Conservation (phyloP, 1,140 invertebrate species). For the Nylanderia fulva region DNA sequence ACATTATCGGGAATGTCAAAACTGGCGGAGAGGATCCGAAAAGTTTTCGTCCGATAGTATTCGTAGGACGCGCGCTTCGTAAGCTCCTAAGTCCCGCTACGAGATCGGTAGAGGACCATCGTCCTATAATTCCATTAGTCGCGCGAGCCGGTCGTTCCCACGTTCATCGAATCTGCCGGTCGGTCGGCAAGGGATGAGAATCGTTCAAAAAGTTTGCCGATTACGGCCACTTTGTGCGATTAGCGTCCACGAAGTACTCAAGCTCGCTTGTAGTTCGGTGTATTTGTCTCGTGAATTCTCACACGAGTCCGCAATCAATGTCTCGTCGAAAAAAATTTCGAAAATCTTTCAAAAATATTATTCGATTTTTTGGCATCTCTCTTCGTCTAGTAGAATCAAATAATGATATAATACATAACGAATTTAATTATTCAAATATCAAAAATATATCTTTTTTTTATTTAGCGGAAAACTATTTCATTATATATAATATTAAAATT, state of each 20-base stretch:
- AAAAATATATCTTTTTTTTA: slow-evolving; percentile 12
- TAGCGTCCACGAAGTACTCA: slow-evolving; percentile 65
- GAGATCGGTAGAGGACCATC: slow-evolving; percentile 63
- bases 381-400: background rate
- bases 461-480: background rate
- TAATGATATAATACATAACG: background rate
- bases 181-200: slow-evolving; percentile 38
- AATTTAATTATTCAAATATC: background rate
- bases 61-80: slow-evolving; percentile 39
- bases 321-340: background rate
- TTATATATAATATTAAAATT: slow-evolving; percentile 12
- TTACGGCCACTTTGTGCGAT: slow-evolving; percentile 73
- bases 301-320: background rate
- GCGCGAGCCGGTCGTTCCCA: slow-evolving; percentile 68
- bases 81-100: slow-evolving; percentile 63
- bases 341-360: background rate
- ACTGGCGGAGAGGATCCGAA: slow-evolving; percentile 21
- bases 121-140: slow-evolving; percentile 81
- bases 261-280: slow-evolving; percentile 15
- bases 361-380: background rate
- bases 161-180: slow-evolving; percentile 67
- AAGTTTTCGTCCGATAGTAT: slow-evolving; percentile 65
- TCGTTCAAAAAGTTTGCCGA: slow-evolving; percentile 74
- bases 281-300: slow-evolving; percentile 41
- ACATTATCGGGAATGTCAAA: slow-evolving; percentile 44